These are phyloP conservation scores for Homalodisca vitripennis DNA, from an alignment of 1,140 invertebrate genomes.

Conservation along the genomic window DNA sequence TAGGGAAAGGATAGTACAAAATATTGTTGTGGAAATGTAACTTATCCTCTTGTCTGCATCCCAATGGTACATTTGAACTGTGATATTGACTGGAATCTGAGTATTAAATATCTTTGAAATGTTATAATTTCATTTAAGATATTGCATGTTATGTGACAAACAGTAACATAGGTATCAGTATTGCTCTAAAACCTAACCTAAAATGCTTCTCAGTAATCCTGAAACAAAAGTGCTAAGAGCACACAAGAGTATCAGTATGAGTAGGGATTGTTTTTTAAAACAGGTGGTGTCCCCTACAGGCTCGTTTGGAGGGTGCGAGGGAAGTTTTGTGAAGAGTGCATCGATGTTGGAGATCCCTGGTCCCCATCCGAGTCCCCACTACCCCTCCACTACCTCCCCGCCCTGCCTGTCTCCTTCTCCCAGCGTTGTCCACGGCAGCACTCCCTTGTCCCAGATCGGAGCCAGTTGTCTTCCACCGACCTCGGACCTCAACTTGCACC, in stretches of 20 bases:
- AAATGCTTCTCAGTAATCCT: too few species aligned
- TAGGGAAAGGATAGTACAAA: too few species aligned
- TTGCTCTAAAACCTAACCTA: too few species aligned
- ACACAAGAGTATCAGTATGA: constrained; percentile 17
- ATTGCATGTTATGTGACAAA: too few species aligned
- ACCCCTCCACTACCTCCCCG: constrained; percentile 29
- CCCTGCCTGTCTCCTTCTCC: constrained; percentile 38
- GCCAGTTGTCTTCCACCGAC: constrained; percentile 55
- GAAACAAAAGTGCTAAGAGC: too few species aligned
- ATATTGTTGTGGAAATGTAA: too few species aligned
- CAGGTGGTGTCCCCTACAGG: constrained; percentile 61
- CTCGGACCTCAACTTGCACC: constrained; percentile 54
- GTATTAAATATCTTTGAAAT: too few species aligned
- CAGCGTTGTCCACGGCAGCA: constrained; percentile 72
- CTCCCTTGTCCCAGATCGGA: constrained; percentile 83
- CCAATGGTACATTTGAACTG: too few species aligned
- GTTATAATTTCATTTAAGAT: too few species aligned
- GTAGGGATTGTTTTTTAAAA: constrained; percentile 38
- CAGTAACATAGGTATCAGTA: too few species aligned
- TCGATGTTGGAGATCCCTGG: constrained; percentile 31
- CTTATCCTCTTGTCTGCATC: too few species aligned
- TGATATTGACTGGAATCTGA: too few species aligned
- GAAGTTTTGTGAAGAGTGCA: constrained; percentile 29
- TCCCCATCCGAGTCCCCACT: constrained; percentile 44
- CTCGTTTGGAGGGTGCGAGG: constrained; percentile 49